These are phyloP conservation scores for Ischnura elegans DNA, from an alignment of 2,888 invertebrate genomes.

Conservation along the genomic window DNA sequence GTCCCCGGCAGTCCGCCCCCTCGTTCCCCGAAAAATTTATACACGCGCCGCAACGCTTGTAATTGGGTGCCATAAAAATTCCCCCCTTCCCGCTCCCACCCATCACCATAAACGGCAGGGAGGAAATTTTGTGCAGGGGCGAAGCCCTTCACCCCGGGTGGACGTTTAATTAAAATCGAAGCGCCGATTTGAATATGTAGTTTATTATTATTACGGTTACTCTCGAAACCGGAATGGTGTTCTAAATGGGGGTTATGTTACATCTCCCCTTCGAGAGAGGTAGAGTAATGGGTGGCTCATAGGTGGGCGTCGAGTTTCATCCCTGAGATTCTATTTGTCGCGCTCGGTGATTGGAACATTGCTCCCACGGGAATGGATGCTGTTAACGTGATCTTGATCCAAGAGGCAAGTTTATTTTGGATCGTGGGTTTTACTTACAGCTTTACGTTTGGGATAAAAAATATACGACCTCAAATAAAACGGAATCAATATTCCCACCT, in stretches of 20 bases:
- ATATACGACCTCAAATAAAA: too few species aligned
- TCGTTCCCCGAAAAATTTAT: constrained; percentile 38
- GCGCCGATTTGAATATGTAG: background rate
- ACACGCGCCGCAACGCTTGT: background rate
- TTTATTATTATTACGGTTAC: background rate
- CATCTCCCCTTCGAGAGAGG: background rate
- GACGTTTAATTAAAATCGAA: constrained; percentile 16
- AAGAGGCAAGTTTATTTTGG: too few species aligned
- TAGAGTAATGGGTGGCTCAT: background rate
- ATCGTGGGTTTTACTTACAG: too few species aligned
- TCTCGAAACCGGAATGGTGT: background rate
- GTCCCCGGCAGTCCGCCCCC: constrained; percentile 30
- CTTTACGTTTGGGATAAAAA: too few species aligned
- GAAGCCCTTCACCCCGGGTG: background rate
- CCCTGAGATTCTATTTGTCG: background rate
- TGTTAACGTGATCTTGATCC: background rate
- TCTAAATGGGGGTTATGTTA: background rate
- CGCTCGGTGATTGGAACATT: background rate
- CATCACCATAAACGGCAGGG: background rate
- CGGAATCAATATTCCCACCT: too few species aligned
- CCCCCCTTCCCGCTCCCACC: background rate
- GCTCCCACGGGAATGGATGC: background rate
- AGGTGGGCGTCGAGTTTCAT: background rate
- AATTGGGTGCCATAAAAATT: constrained; percentile 26
- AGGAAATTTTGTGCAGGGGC: background rate